Percentiles rank a stretch among this genome's conserved stretches.
phyloP scores from a whole-genome alignment of 2,888 invertebrate genomes.

The Drepanosiphum platanoidis region DNA sequence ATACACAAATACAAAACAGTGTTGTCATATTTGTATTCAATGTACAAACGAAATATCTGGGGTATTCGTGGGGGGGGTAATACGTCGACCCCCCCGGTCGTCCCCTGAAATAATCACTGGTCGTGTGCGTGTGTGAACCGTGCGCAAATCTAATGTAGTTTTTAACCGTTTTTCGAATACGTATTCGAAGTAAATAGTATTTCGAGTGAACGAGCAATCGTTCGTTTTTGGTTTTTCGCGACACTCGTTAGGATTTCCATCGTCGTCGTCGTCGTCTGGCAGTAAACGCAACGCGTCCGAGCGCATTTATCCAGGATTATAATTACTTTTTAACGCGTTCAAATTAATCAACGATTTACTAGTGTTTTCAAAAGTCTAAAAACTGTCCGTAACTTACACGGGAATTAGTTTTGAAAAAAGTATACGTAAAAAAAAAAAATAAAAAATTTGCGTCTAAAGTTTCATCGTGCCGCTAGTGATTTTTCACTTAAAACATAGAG shows the following conservation, averaged over 20 bases:
- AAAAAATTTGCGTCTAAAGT: background rate
- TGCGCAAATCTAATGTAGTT: no score
- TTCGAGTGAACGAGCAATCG: no score
- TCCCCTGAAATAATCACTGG: no score
- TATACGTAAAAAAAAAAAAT: background rate
- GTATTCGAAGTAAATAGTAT: background rate
- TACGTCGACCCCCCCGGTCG: no score
- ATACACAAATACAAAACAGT: no score
- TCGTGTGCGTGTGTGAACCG: no score
- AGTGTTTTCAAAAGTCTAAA: background rate
- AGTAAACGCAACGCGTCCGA: background rate
- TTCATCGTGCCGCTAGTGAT: background rate
- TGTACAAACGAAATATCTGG: no score
- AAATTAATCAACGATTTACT: constrained; percentile 22
- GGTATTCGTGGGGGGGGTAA: no score
- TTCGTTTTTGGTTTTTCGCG: background rate
- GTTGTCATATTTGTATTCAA: no score
- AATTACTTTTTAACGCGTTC: background rate
- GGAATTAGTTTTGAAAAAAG: background rate
- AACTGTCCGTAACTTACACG: constrained; percentile 23
- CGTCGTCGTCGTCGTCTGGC: no score
- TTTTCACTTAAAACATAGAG: background rate
- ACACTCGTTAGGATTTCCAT: background rate
- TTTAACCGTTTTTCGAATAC: background rate
- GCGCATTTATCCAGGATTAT: constrained; percentile 7